A percentile compares a stretch with the other conserved stretches of the same genome.
Evolutionary conservation across 2,797 vertebrate species (phyloP).

Genomic region (Coregonus sp.): DNA sequence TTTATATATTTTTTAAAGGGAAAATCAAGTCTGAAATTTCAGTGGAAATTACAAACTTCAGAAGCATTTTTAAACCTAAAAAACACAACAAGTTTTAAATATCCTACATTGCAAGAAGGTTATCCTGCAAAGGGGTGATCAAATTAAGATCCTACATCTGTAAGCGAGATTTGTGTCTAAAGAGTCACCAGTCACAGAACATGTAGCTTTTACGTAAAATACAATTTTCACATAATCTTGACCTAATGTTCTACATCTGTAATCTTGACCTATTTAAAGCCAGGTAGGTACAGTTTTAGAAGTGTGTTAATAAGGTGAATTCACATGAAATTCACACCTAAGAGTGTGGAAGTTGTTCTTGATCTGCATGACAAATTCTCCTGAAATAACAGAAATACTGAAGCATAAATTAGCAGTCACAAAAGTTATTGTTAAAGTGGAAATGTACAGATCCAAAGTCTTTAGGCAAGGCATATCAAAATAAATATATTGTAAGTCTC

Average conservation of each 20-base stretch:
- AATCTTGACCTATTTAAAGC: not conserved
- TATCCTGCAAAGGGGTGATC: too few relatives aligned
- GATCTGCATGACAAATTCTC: slow-evolving; percentile 15
- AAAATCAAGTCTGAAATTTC: too few relatives aligned
- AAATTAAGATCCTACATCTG: too few relatives aligned
- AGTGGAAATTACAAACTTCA: too few relatives aligned
- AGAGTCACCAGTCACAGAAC: not conserved
- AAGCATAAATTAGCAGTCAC: not conserved
- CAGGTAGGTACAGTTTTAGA: not conserved
- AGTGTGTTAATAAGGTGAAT: slow-evolving; percentile 39
- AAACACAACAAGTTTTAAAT: too few relatives aligned
- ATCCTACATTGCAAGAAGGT: too few relatives aligned
- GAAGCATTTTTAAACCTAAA: too few relatives aligned
- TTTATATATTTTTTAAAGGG: too few relatives aligned
- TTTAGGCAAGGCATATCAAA: too few relatives aligned
- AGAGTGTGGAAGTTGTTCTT: slow-evolving; percentile 43
- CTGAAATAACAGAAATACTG: not conserved
- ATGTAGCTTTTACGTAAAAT: slow-evolving; percentile 12
- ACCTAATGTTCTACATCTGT: too few relatives aligned
- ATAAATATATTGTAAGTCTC: too few relatives aligned
- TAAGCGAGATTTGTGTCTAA: not conserved
- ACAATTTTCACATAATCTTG: not conserved
- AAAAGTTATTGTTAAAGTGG: not conserved
- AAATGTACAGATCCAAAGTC: not conserved
- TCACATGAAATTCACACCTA: not conserved